A percentile compares a stretch with the other conserved stretches of the same genome.
phyloP scores from a whole-genome alignment of 2,797 vertebrate genomes.

The Pampus argenteus region DNA sequence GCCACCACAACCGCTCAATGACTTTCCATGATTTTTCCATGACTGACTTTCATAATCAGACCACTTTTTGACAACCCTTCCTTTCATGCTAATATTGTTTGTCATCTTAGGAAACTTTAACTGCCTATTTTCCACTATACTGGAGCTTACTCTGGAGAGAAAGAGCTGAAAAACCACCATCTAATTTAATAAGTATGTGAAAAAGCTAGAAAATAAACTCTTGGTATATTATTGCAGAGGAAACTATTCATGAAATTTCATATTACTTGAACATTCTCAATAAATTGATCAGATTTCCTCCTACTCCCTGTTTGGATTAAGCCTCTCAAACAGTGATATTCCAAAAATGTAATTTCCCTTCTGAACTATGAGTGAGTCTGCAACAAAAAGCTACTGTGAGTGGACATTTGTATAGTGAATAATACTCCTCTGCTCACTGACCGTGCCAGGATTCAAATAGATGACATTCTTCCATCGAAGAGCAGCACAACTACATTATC shows the following conservation, averaged over 20 bases:
- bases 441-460: background rate
- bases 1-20: background rate
- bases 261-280: background rate
- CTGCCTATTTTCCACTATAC: constrained; percentile 30
- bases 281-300: background rate
- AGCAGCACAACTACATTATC: no score
- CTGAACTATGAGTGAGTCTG: background rate
- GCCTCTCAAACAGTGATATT: background rate
- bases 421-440: no score
- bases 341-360: background rate
- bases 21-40: constrained; percentile 23
- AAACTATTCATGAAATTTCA: background rate
- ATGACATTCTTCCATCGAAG: no score
- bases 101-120: constrained; percentile 33
- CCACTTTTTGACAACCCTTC: constrained; percentile 7
- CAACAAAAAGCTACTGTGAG: background rate
- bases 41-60: constrained; percentile 4
- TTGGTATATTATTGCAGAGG: constrained; percentile 8
- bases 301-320: background rate
- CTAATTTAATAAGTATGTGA: constrained; percentile 41
- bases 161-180: constrained; percentile 27
- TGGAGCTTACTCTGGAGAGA: constrained; percentile 5
- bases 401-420: background rate
- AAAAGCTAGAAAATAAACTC: constrained; percentile 27
- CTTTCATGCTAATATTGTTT: constrained; percentile 23